These are phyloP conservation scores for Dasyprocta punctata DNA, from an alignment of 2,113 vertebrate genomes.

Conservation along the genomic window DNA sequence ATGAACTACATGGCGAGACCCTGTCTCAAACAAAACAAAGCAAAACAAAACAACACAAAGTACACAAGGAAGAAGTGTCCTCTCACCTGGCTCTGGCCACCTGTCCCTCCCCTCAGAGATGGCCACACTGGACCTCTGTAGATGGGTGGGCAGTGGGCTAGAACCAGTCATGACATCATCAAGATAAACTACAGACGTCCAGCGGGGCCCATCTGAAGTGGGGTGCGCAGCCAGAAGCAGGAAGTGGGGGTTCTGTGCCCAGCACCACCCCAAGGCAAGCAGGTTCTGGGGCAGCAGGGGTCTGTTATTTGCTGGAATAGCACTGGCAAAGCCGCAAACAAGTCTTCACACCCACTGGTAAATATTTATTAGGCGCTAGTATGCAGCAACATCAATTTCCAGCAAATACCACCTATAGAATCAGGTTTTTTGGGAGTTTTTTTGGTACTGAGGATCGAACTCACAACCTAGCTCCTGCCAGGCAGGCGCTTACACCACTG, in stretches of 20 bases:
- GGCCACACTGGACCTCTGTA: not conserved
- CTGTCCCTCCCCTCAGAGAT: not conserved
- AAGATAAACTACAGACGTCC: not conserved
- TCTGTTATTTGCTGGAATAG: not conserved
- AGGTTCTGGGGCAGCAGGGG: not conserved
- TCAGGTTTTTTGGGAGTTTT: no score
- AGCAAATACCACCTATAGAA: not conserved
- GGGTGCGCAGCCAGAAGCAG: not conserved
- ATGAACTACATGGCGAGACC: not conserved
- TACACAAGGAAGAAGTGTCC: not conserved
- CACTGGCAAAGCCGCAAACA: not conserved
- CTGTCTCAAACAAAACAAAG: not conserved
- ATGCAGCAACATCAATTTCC: not conserved
- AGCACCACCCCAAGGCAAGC: not conserved
- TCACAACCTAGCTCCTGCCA: no score
- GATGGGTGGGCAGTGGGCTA: not conserved
- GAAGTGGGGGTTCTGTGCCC: not conserved
- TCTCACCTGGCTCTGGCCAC: not conserved
- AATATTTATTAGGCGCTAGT: conserved; percentile 40
- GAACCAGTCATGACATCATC: not conserved
- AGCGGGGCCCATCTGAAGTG: not conserved
- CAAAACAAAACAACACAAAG: not conserved
- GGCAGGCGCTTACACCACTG: no score
- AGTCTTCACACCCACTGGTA: not conserved
- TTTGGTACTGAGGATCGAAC: no score